A percentile compares a stretch with the other conserved stretches of the same genome.
These are phyloP conservation scores for Dendrolimus kikuchii DNA, from an alignment of 1,140 invertebrate species.

Conservation along the genomic window DNA sequence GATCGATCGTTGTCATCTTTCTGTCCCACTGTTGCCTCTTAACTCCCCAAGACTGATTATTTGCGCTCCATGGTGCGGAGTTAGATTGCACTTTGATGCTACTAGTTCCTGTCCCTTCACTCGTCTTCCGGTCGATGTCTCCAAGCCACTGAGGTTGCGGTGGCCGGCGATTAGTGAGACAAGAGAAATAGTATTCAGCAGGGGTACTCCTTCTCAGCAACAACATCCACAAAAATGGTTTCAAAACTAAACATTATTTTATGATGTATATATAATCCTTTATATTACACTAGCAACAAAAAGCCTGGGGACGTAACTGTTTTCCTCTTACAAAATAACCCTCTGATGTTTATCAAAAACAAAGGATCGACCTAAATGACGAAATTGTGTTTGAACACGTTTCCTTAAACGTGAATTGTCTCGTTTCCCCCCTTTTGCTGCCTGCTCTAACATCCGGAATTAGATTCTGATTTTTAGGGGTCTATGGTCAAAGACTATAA, in stretches of 20 bases:
- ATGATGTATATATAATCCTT: neutral
- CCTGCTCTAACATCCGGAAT: no score
- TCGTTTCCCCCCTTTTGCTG: no score
- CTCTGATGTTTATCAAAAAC: conserved; percentile 11
- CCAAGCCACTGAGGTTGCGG: no score
- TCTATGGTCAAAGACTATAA: no score
- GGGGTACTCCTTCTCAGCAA: neutral
- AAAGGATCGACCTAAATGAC: neutral
- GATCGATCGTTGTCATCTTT: no score
- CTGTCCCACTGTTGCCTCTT: no score
- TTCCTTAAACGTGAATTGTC: neutral
- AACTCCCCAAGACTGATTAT: no score
- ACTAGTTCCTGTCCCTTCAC: conserved; percentile 1
- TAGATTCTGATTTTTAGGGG: no score
- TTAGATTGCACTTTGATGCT: neutral
- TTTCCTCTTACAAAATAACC: conserved; percentile 5
- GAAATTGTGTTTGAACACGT: conserved; percentile 1
- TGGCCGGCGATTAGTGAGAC: neutral
- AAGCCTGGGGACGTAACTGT: neutral
- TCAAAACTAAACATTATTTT: neutral
- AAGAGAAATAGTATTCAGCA: conserved; percentile 2
- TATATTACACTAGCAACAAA: conserved; percentile 2
- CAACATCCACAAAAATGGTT: neutral
- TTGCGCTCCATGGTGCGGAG: no score
- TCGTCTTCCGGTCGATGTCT: no score